A percentile compares a stretch with the other conserved stretches of the same genome.
phyloP scores from a whole-genome alignment of 30 jellyfish, hydroid and myxozoan genomes.

The Hydractinia symbiolongicarpus region DNA sequence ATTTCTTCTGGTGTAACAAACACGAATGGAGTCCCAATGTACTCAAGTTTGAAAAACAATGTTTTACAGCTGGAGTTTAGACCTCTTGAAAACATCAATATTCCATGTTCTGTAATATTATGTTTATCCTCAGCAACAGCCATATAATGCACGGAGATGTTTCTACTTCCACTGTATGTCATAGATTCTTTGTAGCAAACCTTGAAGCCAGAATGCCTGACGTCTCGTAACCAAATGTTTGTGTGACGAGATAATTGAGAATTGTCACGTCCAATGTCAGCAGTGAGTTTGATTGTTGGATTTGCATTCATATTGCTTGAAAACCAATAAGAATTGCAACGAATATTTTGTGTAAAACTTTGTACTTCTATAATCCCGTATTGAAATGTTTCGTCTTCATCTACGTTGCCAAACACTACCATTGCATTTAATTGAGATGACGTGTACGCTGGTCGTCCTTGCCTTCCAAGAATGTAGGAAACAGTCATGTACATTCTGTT shows the following conservation, averaged over 20 bases:
- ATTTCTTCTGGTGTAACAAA: constrained; percentile 17
- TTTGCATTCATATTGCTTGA: neutral
- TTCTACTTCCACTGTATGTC: constrained; percentile 8
- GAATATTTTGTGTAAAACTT: neutral
- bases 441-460: neutral
- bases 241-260: neutral
- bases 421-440: neutral
- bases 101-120: neutral
- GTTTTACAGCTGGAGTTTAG: neutral
- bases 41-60: neutral
- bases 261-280: neutral
- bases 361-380: neutral
- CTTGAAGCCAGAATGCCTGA: constrained; percentile 11
- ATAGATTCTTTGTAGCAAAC: constrained; percentile 17
- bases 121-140: neutral
- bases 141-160: constrained; percentile 13
- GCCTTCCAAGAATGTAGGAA: neutral
- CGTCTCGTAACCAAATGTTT: constrained; percentile 16
- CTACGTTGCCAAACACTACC: neutral
- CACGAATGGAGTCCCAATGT: neutral
- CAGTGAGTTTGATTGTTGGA: neutral
- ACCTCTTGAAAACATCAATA: neutral
- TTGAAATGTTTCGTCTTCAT: neutral
- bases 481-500: neutral
- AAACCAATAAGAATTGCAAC: neutral